Base-by-base conservation (phyloP, 2,888 invertebrate species). In the Notodonta dromedarius region DNA sequence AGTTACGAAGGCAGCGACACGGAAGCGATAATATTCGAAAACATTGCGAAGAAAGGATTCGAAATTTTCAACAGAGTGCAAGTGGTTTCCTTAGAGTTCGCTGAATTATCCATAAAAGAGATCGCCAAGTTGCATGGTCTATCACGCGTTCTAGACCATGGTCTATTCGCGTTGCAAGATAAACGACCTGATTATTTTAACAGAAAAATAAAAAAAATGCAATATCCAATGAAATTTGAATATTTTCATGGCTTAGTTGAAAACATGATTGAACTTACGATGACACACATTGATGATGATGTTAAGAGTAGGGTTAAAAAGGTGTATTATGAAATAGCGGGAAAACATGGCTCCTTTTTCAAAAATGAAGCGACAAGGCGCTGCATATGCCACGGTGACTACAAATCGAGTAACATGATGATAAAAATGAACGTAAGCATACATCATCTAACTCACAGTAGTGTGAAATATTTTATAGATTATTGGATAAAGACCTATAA, bases 361-460 rank as follows among this genome's bases (percentile, higher is more conserved):
- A 64, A 63, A n/a, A 81, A 82, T 2, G 65, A 67, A 35, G 61
- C 62, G 11, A 56, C 59, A 4, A 46, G 73, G n/a, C 63, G 74
- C 24, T 84, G 83, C 59, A 58, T 90, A 7, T 82, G 84, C 54
- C 89, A 90, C 65, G 89, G 90, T 0, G 90, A 90, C 71, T 91
- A 80, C 58, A 84, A 83, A 63, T 75, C 82, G 14, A 86, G 82
- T 59, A 90, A 91, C 70, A 76, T 90, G 24, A 65, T 91, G 73
- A 57, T 71, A 12, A 86, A 82, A 69, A 76, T 83, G 67, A 58
- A 50, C 16, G 90, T 90, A 76, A 83, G 86, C 81, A 59, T 24
- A 48, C 60, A 40, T 40, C 60, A 40, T 40, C 8, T 40, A 40
- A 40, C 63, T 9, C 24, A 24, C 24, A 24, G 24, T 24, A 24